These are phyloP conservation scores for Ochlodes sylvanus DNA, from an alignment of 2,888 invertebrate genomes.

Conservation along the genomic window DNA sequence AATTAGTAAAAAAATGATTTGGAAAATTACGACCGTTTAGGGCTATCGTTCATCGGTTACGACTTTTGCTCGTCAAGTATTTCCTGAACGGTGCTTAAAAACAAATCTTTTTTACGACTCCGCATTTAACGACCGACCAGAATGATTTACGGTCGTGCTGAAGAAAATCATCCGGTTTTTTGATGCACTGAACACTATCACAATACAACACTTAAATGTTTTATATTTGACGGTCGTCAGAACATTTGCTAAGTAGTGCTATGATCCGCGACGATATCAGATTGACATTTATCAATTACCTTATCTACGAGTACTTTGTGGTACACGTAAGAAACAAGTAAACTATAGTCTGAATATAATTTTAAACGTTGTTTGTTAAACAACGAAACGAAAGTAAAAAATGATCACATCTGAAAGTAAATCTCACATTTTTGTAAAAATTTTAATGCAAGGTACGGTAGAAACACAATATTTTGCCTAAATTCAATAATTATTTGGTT, in stretches of 20 bases:
- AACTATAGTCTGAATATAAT: too few species aligned
- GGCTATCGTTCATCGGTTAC: slow-evolving; percentile 10
- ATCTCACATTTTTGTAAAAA: too few species aligned
- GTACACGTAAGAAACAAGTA: too few species aligned
- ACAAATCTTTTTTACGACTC: slow-evolving; percentile 33
- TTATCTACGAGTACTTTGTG: too few species aligned
- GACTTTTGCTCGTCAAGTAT: slow-evolving; percentile 4
- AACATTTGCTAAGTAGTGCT: neutral
- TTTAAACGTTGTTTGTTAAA: too few species aligned
- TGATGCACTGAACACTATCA: slow-evolving; percentile 12
- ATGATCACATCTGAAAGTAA: too few species aligned
- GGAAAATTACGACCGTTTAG: slow-evolving; percentile 17
- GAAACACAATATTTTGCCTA: too few species aligned
- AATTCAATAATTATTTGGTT: too few species aligned
- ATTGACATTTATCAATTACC: too few species aligned
- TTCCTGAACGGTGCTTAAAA: slow-evolving; percentile 28
- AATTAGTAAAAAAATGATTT: slow-evolving; percentile 10
- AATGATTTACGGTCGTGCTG: slow-evolving; percentile 39
- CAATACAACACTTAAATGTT: slow-evolving; percentile 8
- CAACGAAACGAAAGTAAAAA: too few species aligned
- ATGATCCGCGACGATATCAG: neutral
- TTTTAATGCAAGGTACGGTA: too few species aligned
- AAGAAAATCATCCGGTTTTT: slow-evolving; percentile 29
- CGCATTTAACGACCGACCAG: slow-evolving; percentile 37
- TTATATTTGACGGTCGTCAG: neutral